These are phyloP conservation scores for Anas capensis DNA, from an alignment of 2,797 vertebrate species.

Conservation along the genomic window DNA sequence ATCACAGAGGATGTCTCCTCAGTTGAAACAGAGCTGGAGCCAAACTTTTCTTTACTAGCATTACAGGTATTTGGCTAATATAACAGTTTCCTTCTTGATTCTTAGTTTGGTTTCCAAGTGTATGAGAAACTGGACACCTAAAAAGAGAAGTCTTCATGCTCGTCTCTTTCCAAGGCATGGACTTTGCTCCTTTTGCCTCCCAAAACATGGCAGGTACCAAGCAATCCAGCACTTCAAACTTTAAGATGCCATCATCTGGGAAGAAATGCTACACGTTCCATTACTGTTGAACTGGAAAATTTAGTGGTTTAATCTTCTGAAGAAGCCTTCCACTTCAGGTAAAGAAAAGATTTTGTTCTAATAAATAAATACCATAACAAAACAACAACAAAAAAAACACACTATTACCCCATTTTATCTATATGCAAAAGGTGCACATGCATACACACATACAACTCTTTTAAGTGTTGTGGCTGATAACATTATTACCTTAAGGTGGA, in stretches of 20 bases:
- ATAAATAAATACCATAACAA: no score
- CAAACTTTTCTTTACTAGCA: neutral
- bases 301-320: neutral
- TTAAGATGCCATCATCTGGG: neutral
- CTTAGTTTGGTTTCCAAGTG: neutral
- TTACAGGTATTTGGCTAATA: neutral
- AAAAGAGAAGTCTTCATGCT: neutral
- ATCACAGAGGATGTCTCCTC: neutral
- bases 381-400: no score
- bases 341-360: fast-evolving
- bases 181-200: neutral
- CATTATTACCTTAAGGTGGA: neutral
- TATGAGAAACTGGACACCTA: neutral
- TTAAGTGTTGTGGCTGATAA: neutral
- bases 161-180: neutral
- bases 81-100: neutral
- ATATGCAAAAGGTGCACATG: neutral
- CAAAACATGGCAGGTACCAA: neutral
- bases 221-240: neutral
- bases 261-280: neutral
- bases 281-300: neutral
- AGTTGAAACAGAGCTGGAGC: neutral
- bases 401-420: neutral
- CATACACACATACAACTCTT: neutral
- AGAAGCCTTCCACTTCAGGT: neutral